Evolutionary conservation across 2,113 vertebrate genomes (phyloP).

Genomic region (Corythornis cristatus): DNA sequence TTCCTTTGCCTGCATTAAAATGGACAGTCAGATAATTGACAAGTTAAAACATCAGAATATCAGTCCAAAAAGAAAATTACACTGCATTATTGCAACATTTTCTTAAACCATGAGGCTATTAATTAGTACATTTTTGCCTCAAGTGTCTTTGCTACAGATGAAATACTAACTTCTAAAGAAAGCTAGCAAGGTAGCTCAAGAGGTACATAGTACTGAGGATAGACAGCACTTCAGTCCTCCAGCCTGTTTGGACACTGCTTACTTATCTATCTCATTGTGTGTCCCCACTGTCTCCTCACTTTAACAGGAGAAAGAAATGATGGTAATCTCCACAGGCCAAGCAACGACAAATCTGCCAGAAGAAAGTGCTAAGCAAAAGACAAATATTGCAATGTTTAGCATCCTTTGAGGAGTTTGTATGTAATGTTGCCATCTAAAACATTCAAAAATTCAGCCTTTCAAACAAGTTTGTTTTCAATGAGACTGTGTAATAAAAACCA

Average conservation of each 20-base stretch:
- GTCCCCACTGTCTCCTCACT: neutral
- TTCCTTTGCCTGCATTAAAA: neutral
- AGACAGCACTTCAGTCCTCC: neutral
- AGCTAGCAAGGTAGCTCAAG: neutral
- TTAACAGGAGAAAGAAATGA: neutral
- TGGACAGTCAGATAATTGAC: neutral
- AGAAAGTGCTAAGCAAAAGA: neutral
- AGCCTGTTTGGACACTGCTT: neutral
- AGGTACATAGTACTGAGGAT: neutral
- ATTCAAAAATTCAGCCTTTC: neutral
- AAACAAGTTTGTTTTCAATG: neutral
- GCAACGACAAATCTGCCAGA: neutral
- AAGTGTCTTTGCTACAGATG: neutral
- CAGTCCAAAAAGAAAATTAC: neutral
- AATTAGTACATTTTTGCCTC: neutral
- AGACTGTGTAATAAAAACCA: neutral
- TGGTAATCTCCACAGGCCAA: neutral
- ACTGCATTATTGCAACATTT: neutral
- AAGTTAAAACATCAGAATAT: neutral
- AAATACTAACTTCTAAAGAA: neutral
- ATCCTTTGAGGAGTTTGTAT: neutral
- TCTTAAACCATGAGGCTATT: neutral
- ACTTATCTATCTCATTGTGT: fast-evolving
- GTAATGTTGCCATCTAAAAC: neutral
- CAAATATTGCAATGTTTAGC: neutral